These are phyloP conservation scores for Oryzias dopingdopingensis DNA, from an alignment of 2,797 vertebrate species.

Conservation along the genomic window DNA sequence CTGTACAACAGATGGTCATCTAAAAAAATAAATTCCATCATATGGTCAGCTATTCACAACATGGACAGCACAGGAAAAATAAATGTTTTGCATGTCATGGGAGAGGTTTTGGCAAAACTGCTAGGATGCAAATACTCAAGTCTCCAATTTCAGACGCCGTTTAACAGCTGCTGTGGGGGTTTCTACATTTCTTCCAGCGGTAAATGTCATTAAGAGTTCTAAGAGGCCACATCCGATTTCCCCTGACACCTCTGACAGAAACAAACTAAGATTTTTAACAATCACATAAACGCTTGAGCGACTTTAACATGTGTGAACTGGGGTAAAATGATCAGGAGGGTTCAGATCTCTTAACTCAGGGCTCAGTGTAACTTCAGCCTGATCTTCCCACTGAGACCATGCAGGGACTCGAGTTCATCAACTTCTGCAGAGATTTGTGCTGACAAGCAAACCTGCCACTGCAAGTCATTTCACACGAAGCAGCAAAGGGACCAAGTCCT, in stretches of 20 bases:
- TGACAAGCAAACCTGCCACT: slow-evolving; percentile 29
- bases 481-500: slow-evolving; percentile 17
- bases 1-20: background rate
- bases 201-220: slow-evolving; percentile 5
- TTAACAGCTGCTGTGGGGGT: slow-evolving; percentile 71
- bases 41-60: slow-evolving; percentile 40
- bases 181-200: slow-evolving; percentile 46
- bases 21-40: slow-evolving; percentile 13
- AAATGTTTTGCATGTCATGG: slow-evolving; percentile 44
- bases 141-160: slow-evolving; percentile 68
- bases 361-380: slow-evolving; percentile 47
- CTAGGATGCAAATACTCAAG: slow-evolving; percentile 57
- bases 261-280: slow-evolving; percentile 3
- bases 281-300: background rate
- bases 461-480: slow-evolving; percentile 20
- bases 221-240: background rate
- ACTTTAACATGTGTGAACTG: background rate
- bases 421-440: slow-evolving; percentile 29
- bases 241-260: slow-evolving; percentile 4
- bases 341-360: slow-evolving; percentile 14
- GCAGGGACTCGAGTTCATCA: slow-evolving; percentile 37
- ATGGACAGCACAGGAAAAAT: slow-evolving; percentile 22
- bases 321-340: no score
- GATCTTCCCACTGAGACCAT: slow-evolving; percentile 38
- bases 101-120: slow-evolving; percentile 59